phyloP scores from a whole-genome alignment of 2,113 vertebrate species.

The Hippolais icterina region DNA sequence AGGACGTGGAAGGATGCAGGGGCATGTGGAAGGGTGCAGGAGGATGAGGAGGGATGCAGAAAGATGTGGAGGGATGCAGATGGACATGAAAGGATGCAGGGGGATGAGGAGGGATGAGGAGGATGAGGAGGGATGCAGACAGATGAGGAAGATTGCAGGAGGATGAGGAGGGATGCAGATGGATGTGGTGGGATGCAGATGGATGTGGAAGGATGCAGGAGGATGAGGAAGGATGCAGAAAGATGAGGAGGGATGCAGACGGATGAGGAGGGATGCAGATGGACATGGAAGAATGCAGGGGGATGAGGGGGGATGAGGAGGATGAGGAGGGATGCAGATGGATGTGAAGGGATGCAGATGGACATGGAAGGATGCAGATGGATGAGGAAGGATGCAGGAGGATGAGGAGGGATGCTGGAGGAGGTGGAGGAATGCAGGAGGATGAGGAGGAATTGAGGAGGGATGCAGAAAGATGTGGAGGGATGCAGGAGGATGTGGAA shows the following conservation, averaged over 20 bases:
- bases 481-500: accelerated
- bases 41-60: neutral
- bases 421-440: accelerated
- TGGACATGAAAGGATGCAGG: neutral
- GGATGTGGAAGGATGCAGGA: neutral
- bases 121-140: neutral
- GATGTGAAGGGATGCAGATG: neutral
- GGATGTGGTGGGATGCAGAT: neutral
- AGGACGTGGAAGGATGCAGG: neutral
- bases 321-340: neutral
- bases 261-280: too few relatives aligned
- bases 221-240: neutral
- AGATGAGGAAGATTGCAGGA: neutral
- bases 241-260: accelerated
- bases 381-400: accelerated
- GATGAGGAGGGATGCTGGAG: neutral
- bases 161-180: too few relatives aligned
- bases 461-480: accelerated
- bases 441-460: neutral
- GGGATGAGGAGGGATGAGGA: neutral
- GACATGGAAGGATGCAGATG: neutral
- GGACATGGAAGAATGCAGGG: neutral
- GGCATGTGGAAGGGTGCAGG: neutral
- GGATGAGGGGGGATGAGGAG: neutral
- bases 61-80: neutral